Conservation (phyloP, 2,113 vertebrate species). For the Seriola rivoliana region DNA sequence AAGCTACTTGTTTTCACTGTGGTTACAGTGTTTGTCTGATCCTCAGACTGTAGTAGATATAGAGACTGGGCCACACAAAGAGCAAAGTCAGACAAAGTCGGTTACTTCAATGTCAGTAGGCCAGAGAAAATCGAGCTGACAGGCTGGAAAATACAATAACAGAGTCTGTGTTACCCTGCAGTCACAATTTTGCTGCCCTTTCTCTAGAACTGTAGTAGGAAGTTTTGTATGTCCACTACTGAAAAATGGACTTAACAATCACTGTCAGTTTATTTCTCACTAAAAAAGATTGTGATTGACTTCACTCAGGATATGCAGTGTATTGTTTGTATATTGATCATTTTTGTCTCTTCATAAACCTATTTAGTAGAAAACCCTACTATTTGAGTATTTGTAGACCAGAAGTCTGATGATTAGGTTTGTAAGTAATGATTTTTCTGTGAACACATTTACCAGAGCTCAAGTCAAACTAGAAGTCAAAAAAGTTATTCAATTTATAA, state of each 20-base stretch:
- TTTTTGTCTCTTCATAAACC: neutral
- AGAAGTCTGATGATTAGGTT: neutral
- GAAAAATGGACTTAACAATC: conserved; percentile 1
- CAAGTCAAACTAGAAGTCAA: neutral
- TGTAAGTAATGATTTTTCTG: neutral
- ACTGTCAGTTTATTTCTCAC: neutral
- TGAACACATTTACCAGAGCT: neutral
- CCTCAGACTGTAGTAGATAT: conserved; percentile 16
- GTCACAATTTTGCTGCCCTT: conserved; percentile 21
- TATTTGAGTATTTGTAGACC: neutral
- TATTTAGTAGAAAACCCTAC: neutral
- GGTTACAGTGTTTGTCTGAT: conserved; percentile 20
- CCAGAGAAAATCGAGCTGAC: neutral
- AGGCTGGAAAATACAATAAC: conserved; percentile 12
- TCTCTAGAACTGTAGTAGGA: neutral
- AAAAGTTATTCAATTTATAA: neutral
- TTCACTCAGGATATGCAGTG: conserved; percentile 50
- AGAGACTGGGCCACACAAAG: neutral
- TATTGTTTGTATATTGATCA: neutral
- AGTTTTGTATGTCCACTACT: neutral
- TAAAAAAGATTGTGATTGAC: neutral
- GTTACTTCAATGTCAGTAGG: neutral
- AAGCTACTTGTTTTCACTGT: conserved; percentile 4
- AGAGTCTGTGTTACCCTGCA: conserved; percentile 8
- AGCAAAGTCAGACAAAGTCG: neutral